Percentiles rank a stretch among this genome's conserved stretches.
Conservation (phyloP, 2,113 vertebrate genomes). For the Mormyrus iriodes region DNA sequence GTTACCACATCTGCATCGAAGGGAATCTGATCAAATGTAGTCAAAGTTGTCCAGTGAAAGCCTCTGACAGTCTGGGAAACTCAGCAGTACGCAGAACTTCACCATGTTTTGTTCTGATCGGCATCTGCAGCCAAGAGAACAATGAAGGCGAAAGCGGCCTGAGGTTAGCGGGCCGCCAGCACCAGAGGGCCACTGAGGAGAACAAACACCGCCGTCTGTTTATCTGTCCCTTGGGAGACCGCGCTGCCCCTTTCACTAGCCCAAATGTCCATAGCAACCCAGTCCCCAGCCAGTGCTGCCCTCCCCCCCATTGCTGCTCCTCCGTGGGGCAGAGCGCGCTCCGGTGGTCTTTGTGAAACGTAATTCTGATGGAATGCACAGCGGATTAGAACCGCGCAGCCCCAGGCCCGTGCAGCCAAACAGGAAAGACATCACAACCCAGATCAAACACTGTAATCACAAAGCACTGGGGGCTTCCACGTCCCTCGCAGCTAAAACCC, state of each 20-base stretch:
- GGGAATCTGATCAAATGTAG: neutral
- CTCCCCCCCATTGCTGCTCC: too few species aligned
- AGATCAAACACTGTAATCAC: constrained; percentile 21
- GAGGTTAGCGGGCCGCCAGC: neutral
- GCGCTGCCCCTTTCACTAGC: neutral
- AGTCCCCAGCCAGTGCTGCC: neutral
- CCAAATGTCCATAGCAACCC: constrained; percentile 7
- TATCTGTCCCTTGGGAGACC: neutral
- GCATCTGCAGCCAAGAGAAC: neutral
- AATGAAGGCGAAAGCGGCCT: neutral
- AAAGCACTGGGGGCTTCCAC: constrained; percentile 20
- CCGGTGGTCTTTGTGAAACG: constrained; percentile 18
- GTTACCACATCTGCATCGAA: neutral
- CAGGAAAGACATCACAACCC: constrained; percentile 23
- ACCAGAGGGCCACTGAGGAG: neutral
- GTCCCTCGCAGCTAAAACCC: constrained; percentile 15
- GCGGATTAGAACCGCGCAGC: constrained; percentile 10
- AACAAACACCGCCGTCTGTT: neutral
- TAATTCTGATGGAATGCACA: constrained; percentile 21
- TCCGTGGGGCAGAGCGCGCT: neutral
- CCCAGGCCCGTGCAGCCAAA: neutral
- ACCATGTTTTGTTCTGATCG: neutral
- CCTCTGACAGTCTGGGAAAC: neutral
- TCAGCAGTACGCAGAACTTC: neutral
- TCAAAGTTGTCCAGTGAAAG: neutral